phyloP scores from a whole-genome alignment of 2,797 vertebrate genomes.

The Schizothorax lantsangensis region DNA sequence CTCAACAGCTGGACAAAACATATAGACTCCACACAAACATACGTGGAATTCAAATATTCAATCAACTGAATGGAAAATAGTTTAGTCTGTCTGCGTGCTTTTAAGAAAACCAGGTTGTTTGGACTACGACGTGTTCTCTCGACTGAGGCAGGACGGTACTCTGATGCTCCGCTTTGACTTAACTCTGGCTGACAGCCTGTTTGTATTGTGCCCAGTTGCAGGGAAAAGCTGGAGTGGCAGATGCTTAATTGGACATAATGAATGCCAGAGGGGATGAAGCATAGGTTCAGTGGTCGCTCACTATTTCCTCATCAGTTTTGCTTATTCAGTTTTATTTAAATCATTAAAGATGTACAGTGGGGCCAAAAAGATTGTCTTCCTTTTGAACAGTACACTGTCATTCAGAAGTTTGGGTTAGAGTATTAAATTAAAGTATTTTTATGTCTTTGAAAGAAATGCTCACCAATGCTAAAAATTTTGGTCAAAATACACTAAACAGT shows the following conservation, averaged over 20 bases:
- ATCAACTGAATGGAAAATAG: neutral
- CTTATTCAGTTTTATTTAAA: neutral
- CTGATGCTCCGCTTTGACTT: slow-evolving; percentile 67
- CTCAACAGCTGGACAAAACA: slow-evolving; percentile 24
- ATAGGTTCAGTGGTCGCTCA: slow-evolving; percentile 9
- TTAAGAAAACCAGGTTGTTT: neutral
- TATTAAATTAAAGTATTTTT: neutral
- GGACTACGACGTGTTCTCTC: neutral
- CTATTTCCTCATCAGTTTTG: neutral
- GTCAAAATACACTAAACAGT: neutral
- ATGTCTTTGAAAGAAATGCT: neutral
- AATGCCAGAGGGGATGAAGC: slow-evolving; percentile 54
- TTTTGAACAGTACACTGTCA: neutral
- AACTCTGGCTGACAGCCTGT: slow-evolving; percentile 74
- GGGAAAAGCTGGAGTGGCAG: slow-evolving; percentile 63
- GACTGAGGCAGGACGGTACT: neutral
- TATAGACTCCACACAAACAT: neutral
- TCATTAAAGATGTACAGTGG: neutral
- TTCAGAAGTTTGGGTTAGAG: neutral
- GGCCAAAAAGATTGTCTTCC: neutral
- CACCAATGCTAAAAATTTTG: neutral
- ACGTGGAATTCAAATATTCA: slow-evolving; percentile 3
- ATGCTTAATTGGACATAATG: slow-evolving; percentile 77
- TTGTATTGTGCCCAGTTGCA: slow-evolving; percentile 66
- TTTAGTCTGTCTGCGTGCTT: slow-evolving; percentile 28